Evolutionary conservation across 2,888 invertebrate species (phyloP), one percentile per base, ranked within the genome.

Genomic region (Thumatha senex): DNA sequence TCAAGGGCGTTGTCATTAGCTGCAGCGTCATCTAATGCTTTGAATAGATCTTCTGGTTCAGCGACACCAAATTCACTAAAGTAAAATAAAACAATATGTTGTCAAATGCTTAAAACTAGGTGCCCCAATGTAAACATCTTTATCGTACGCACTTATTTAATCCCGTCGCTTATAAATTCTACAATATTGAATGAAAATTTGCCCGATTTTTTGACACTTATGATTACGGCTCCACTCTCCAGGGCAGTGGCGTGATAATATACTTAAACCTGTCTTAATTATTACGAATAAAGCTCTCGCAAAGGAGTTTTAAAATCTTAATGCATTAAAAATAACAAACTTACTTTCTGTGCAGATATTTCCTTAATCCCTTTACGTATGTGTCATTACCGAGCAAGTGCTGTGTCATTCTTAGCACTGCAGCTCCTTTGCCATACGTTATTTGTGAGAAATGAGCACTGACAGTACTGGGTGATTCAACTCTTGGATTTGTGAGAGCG

Each of bases 351-450:
- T 9, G 7, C 14, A 51, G n/a, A 14, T 51, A 51, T n/a, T 38
- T 36, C 13, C 29, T 24, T 18, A 96, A 76, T 0, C 93, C 93
- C 33, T 76, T 78, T 35, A 85, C 73, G 69, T 93, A 96, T 0
- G 92, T 86, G 0, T 70, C 67, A 0, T 80, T 67, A 12, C 94
- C 94, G 29, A 95, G 83, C n/a, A 93, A 80, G 64, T 94, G 92
- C 56, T 93, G 92, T 4, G 95, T 86, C 96, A 96, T 96, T 60
- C 95, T 93, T 14, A 96, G 84, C 2, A 95, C 80, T 0, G 90
- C 58, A 1, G 89, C 93, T 0, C 94, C 95, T 80, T 95, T 95
- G 18, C 93, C 93, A 58, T 96, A 96, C 0, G 95, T 93, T 55
- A 96, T 95, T 11, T 85, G 85, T 40, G 94, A 94, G 70, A 96